Conservation (phyloP, 1,140 invertebrate genomes). For the Drosophila miranda region DNA sequence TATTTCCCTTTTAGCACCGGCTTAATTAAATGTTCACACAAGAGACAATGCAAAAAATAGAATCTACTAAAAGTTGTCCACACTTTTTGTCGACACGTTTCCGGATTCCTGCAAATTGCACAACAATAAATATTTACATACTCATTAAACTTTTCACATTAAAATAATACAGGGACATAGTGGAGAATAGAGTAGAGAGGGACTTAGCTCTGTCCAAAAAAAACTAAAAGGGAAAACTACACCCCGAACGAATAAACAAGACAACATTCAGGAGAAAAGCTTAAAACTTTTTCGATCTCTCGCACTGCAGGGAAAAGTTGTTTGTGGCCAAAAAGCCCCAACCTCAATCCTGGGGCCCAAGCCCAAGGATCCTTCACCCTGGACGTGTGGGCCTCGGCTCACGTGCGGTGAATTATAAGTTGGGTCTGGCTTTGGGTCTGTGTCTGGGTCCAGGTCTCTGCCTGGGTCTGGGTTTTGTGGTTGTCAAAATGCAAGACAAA, state of each 20-base stretch:
- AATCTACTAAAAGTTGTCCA: background rate
- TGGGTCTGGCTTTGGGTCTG: no score
- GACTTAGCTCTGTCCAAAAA: constrained; percentile 11
- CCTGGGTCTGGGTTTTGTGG: constrained; percentile 1
- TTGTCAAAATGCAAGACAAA: constrained; percentile 23
- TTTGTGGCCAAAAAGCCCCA: constrained; percentile 8
- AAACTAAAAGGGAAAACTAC: constrained; percentile 43
- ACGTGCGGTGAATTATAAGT: constrained; percentile 41
- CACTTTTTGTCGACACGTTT: constrained; percentile 18
- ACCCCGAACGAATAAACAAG: constrained; percentile 37
- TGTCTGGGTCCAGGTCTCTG: background rate
- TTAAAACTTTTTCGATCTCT: constrained; percentile 73
- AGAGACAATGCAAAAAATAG: constrained; percentile 12
- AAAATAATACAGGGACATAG: constrained; percentile 50
- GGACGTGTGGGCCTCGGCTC: constrained; percentile 8
- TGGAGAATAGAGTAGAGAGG: background rate
- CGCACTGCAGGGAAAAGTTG: constrained; percentile 28
- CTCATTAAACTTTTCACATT: constrained; percentile 78
- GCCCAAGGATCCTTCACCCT: background rate
- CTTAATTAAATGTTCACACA: constrained; percentile 60
- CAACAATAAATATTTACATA: constrained; percentile 78
- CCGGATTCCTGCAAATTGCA: constrained; percentile 37
- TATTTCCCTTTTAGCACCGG: constrained; percentile 30
- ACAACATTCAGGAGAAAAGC: constrained; percentile 35
- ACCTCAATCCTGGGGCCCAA: constrained; percentile 9